phyloP scores from a whole-genome alignment of 2,113 vertebrate species.

The Sitta europaea region DNA sequence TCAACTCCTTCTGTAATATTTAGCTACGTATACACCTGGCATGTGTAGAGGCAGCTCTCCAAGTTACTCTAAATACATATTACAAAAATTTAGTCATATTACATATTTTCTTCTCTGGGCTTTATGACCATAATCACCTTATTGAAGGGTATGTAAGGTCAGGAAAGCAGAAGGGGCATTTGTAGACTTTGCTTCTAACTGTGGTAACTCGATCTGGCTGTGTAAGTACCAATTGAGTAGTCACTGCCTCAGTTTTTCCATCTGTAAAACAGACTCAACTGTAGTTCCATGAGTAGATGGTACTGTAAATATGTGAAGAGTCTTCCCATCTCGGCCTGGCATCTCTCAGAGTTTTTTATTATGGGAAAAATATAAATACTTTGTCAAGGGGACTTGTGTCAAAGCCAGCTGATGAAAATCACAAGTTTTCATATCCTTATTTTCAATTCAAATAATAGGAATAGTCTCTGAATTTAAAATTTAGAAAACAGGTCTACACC shows the following conservation, averaged over 20 bases:
- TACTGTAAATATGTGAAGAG: background rate
- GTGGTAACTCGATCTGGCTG: background rate
- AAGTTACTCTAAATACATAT: background rate
- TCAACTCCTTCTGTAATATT: background rate
- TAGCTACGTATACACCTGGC: background rate
- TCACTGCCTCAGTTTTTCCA: slow-evolving; percentile 23
- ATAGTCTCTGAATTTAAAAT: background rate
- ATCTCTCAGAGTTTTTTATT: background rate
- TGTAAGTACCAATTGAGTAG: background rate
- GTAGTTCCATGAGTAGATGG: background rate
- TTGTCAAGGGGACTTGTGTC: background rate
- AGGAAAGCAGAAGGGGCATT: slow-evolving; percentile 15
- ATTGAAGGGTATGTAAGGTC: background rate
- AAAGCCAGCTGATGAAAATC: background rate
- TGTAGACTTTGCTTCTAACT: slow-evolving; percentile 6
- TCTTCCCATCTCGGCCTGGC: background rate
- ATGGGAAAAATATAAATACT: background rate
- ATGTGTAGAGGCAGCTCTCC: background rate
- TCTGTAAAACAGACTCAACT: slow-evolving; percentile 15
- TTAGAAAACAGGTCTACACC: background rate
- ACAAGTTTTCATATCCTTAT: background rate
- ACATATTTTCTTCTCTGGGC: background rate
- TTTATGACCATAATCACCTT: background rate
- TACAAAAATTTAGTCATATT: background rate
- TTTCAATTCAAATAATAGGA: background rate